Evolutionary conservation across 1,140 invertebrate species (phyloP), one percentile per base, ranked within the genome.

Genomic region (Atta cephalotes): DNA sequence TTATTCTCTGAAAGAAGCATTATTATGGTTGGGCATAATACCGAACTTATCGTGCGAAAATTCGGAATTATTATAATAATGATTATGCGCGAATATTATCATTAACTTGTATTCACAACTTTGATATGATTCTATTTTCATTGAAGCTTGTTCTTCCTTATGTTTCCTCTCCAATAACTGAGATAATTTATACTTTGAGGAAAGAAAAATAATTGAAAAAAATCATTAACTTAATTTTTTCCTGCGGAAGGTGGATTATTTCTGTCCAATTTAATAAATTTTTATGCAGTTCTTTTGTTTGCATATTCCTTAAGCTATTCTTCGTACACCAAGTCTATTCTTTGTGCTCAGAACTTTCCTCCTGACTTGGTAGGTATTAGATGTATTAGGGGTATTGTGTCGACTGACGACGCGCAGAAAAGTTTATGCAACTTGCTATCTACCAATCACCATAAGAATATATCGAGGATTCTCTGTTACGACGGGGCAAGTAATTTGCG

Each of bases 61-160:
- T 79, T 79, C 53, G 4, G 3, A 70, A 10, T 16, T 35, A 62
- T 53, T 70, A 35, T 25, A 12, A 68, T 21, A 31, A 31, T 60
- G 51, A 56, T 10, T 45, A 28, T n/a, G 25, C 21, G 12, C 18
- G 31, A 12, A 82, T 81, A 28, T 62, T 28, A 74, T 60, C 31
- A 25, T 60, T 21, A 72, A 35, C 25, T 74, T 74, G 39, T 60
- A 58, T 1, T 10, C 10, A 3, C n/a, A 58, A 39, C 5, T 56
- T 82, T 60, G 66, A 72, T 31, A 45, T 74, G 70, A 62, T 62
- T 82, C 39, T 74, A 49, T 49, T 74, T 74, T 82, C 4, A 51
- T 81, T 14, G 63, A 14, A 53, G 51, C 31, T 71, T 53, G 9
- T 39, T 60, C 16, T 72, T 0, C 18, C 35, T 72, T 25, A 16